phyloP scores from a whole-genome alignment of 2,888 invertebrate genomes.

The Lypha dubia region DNA sequence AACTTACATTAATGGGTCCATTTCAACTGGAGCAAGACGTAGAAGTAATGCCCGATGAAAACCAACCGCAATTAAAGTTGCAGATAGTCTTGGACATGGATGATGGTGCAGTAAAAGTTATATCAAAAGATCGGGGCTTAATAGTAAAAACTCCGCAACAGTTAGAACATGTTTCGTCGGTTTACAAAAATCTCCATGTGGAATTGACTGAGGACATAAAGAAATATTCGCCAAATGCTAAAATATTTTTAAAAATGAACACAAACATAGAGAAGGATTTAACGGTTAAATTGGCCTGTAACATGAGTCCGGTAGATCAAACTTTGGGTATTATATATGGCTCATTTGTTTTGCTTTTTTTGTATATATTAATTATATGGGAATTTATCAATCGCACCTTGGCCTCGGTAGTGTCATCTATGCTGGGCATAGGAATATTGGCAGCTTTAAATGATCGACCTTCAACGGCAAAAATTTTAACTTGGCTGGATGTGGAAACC shows the following conservation, averaged over 20 bases:
- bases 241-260: slow-evolving; percentile 63
- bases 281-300: slow-evolving; percentile 85
- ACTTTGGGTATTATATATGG: slow-evolving; percentile 89
- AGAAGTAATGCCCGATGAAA: not conserved
- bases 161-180: slow-evolving; percentile 82
- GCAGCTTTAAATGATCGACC: slow-evolving; percentile 88
- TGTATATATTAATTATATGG: slow-evolving; percentile 92
- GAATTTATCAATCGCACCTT: slow-evolving; percentile 88
- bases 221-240: slow-evolving; percentile 47
- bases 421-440: slow-evolving; percentile 87
- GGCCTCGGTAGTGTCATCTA: slow-evolving; percentile 88
- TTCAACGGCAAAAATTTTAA: slow-evolving; percentile 86
- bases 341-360: slow-evolving; percentile 86
- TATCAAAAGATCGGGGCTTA: slow-evolving; percentile 46
- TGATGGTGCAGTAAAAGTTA: not conserved
- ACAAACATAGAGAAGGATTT: slow-evolving; percentile 75
- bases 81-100: slow-evolving; percentile 1
- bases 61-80: slow-evolving; percentile 42
- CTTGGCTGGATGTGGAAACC: slow-evolving; percentile 90
- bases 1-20: slow-evolving; percentile 56
- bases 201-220: slow-evolving; percentile 59
- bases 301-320: slow-evolving; percentile 86
- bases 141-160: slow-evolving; percentile 72
- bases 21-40: slow-evolving; percentile 51
- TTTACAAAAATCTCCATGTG: slow-evolving; percentile 71